Percentiles rank a stretch among this genome's conserved stretches.
These are phyloP conservation scores for Channa argus DNA, from an alignment of 2,113 vertebrate genomes.

Conservation along the genomic window DNA sequence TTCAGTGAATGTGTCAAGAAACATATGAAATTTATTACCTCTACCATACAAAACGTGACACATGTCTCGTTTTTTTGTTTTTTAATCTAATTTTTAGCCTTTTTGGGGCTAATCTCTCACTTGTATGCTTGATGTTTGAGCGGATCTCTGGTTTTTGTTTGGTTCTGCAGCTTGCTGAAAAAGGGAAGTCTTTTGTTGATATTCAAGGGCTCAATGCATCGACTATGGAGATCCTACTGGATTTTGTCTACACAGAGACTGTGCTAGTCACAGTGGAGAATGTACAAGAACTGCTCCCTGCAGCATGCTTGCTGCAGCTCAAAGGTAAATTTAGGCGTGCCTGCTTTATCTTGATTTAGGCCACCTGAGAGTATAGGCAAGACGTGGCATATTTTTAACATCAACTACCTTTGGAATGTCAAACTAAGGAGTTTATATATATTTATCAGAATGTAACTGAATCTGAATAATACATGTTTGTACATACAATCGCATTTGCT, in stretches of 20 bases:
- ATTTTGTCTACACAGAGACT: conserved; percentile 98
- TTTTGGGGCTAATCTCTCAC: no score
- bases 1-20: no score
- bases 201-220: conserved; percentile 96
- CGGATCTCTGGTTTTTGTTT: conserved; percentile 19
- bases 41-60: background rate
- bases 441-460: background rate
- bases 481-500: conserved; percentile 22
- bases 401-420: background rate
- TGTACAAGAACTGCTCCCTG: conserved; percentile 95
- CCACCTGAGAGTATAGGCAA: background rate
- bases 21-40: no score
- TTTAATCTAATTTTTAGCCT: no score
- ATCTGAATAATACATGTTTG: background rate
- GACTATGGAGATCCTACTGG: conserved; percentile 98
- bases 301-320: conserved; percentile 95
- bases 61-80: no score
- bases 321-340: conserved; percentile 87
- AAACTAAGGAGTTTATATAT: background rate
- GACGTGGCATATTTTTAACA: background rate
- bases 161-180: conserved; percentile 90
- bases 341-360: background rate
- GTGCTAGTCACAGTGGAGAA: conserved; percentile 98
- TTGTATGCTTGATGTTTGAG: background rate
- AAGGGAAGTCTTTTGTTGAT: conserved; percentile 97